Conservation (phyloP, 1,140 invertebrate species). For the Polypedilum pembai region DNA sequence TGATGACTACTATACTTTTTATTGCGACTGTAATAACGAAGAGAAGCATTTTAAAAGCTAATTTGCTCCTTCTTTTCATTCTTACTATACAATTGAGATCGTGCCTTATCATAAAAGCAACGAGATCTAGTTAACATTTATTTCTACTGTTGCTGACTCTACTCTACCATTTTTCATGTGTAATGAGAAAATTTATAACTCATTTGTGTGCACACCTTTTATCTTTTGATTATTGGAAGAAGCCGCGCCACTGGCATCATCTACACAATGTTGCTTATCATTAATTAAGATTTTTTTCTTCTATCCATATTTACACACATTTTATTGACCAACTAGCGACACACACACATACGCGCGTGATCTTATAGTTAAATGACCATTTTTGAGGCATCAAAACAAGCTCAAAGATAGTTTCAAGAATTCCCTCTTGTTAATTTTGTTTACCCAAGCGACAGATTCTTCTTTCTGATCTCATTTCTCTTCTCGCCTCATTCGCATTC, state of each 20-base stretch:
- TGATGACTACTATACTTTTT: not conserved
- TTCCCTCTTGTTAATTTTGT: not conserved
- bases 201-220: no score
- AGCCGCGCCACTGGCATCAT: no score
- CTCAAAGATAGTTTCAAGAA: not conserved
- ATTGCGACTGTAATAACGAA: not conserved
- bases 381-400: slow-evolving; percentile 3
- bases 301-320: no score
- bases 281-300: no score
- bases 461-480: not conserved
- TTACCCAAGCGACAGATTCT: not conserved
- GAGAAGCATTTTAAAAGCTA: not conserved
- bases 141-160: no score
- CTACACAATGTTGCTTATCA: no score
- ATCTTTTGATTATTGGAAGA: no score
- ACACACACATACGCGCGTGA: not conserved
- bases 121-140: not conserved
- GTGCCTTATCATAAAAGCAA: not conserved
- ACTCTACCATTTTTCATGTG: no score
- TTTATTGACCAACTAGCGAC: no score
- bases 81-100: slow-evolving; percentile 1
- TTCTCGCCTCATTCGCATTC: not conserved
- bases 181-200: no score
- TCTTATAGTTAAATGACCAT: slow-evolving; percentile 1
- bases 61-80: not conserved